Base-by-base conservation (phyloP, 2,797 vertebrate genomes). In the Sternotherus odoratus region DNA sequence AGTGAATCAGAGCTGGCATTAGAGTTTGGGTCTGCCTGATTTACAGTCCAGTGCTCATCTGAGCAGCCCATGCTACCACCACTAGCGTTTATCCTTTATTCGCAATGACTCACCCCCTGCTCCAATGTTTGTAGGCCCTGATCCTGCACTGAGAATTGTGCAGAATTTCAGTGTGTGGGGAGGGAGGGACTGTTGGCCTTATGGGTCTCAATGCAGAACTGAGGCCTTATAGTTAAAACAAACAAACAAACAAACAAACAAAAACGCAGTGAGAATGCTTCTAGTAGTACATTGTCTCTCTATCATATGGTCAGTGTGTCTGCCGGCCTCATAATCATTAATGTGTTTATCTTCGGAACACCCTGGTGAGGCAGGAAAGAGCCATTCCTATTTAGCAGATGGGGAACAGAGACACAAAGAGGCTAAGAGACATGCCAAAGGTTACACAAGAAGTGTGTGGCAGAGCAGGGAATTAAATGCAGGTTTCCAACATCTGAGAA, bases 311-410 rank as follows among this genome's bases (percentile, higher is more conserved):
- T 53, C 60, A n/a, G 33, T 66, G 33, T 66, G 4, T 17, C n/a
- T 87, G 12, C 23, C 48, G 4, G 11, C 88, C 92, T 90, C 80
- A 83, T 5, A 57, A 21, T 10, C 26, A 88, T 78, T 2, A 2
- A 16, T 2, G 5, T 48, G 82, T 93, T 86, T 60, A 53, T 81
- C n/a, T 33, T 86, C n/a, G 6, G n/a, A 46, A 74, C 23, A 46
- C 23, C 12, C 39, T 26, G 33, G 0, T 7, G 4, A 0, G 0
- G 39, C 53, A 69, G n/a, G 51, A 54, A 21, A 66, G 60, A 19
- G 33, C n/a, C 77, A 16, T 12, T 23, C 11, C 60, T 0, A 66
- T 66, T 66, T 0, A 6, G 12, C 8, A 43, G 83, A 69, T 13
- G 24, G 36, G 36, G 53, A 53, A 50, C 23, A 28, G 26, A 83